phyloP scores from a whole-genome alignment of 2,888 invertebrate genomes.

The Cataglyphis altisquamis region DNA sequence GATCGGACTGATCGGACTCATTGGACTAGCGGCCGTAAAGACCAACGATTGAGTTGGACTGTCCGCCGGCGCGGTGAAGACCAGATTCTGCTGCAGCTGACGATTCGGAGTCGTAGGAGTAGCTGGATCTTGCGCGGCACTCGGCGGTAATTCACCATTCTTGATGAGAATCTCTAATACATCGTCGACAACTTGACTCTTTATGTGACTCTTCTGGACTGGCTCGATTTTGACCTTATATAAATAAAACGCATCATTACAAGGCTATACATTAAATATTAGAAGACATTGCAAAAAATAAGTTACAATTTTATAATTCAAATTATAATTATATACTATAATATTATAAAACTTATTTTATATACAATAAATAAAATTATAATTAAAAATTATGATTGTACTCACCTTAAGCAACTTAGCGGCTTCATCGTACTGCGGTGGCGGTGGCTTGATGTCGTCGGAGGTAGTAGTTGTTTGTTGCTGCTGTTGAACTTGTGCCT shows the following conservation, averaged over 20 bases:
- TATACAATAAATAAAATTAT: neutral
- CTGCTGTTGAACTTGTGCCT: conserved; percentile 83
- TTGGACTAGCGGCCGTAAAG: conserved; percentile 81
- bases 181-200: conserved; percentile 95
- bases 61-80: conserved; percentile 83
- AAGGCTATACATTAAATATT: neutral
- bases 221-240: conserved; percentile 85
- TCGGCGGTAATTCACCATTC: conserved; percentile 96
- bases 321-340: conserved; percentile 5
- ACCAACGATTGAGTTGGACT: conserved; percentile 82
- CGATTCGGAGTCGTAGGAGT: conserved; percentile 88
- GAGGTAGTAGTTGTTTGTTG: conserved; percentile 77
- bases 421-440: conserved; percentile 92
- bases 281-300: neutral
- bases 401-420: conserved; percentile 88
- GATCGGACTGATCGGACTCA: conserved; percentile 75
- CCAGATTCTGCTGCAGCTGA: conserved; percentile 83
- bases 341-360: neutral
- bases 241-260: neutral
- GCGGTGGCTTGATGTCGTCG: conserved; percentile 87
- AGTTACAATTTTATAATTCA: neutral
- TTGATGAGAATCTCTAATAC: conserved; percentile 97
- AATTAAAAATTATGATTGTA: neutral
- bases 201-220: conserved; percentile 85
- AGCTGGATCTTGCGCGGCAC: conserved; percentile 92